Evolutionary conservation across 1,140 invertebrate genomes (phyloP).

Genomic region (Helicorthomorpha holstii): DNA sequence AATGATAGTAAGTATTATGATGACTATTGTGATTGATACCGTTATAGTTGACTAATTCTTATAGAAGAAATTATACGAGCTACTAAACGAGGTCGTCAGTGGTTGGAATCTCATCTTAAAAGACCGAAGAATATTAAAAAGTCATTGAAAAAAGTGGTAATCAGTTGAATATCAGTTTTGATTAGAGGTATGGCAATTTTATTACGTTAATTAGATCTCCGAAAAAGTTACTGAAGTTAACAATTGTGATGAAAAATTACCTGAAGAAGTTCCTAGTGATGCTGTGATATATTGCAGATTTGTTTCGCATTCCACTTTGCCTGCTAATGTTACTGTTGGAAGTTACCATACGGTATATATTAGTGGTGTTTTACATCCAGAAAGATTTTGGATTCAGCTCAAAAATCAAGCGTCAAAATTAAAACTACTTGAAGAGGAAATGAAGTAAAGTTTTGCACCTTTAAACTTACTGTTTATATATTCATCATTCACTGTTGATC

Average conservation of each 20-base stretch:
- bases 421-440: neutral
- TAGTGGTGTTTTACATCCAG: neutral
- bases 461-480: neutral
- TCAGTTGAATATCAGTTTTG: neutral
- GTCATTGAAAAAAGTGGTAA: neutral
- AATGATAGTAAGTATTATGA: neutral
- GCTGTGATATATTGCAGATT: neutral
- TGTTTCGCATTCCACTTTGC: neutral
- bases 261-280: neutral
- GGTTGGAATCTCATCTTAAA: neutral
- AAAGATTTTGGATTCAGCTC: neutral
- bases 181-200: neutral
- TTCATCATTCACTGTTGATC: neutral
- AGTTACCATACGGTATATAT: neutral
- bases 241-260: neutral
- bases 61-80: neutral
- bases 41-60: neutral
- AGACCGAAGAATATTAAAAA: too few species aligned
- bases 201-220: neutral
- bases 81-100: too few species aligned
- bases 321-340: neutral
- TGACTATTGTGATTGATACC: neutral
- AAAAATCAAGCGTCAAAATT: neutral
- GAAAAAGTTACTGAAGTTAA: neutral
- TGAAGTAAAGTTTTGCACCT: neutral